Evolutionary conservation across 2,113 vertebrate species (phyloP).

Genomic region (Synodontis membranacea): DNA sequence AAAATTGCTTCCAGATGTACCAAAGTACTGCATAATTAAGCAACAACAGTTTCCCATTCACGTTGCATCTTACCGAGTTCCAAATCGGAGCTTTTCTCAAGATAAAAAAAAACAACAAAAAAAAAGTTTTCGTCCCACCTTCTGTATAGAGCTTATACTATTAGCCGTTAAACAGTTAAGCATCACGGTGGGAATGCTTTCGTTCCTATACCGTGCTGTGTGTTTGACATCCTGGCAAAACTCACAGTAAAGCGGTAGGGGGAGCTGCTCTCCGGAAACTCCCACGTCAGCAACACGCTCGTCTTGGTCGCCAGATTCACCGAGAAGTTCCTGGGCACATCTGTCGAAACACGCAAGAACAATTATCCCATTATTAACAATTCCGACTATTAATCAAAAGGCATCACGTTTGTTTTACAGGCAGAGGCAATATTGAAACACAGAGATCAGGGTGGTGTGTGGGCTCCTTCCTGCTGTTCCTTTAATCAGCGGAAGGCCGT

Average conservation of each 20-base stretch:
- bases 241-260: conserved; percentile 87
- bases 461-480: conserved; percentile 27
- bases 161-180: background rate
- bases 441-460: conserved; percentile 33
- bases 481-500: conserved; percentile 17
- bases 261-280: conserved; percentile 91
- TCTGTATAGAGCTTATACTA: background rate
- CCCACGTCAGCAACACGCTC: conserved; percentile 92
- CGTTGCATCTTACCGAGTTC: background rate
- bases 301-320: conserved; percentile 97
- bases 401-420: background rate
- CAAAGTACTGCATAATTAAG: conserved; percentile 10
- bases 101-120: background rate
- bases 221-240: conserved; percentile 15
- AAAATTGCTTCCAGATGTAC: background rate
- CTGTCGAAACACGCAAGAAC: conserved; percentile 67
- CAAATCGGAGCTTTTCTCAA: background rate
- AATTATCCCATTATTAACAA: conserved; percentile 29
- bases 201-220: background rate
- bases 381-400: background rate
- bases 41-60: background rate
- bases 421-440: background rate
- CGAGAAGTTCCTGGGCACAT: conserved; percentile 96
- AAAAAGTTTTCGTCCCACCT: background rate
- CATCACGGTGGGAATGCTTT: background rate